Conservation (phyloP, 2,888 invertebrate species). For the Elysia crispata region DNA sequence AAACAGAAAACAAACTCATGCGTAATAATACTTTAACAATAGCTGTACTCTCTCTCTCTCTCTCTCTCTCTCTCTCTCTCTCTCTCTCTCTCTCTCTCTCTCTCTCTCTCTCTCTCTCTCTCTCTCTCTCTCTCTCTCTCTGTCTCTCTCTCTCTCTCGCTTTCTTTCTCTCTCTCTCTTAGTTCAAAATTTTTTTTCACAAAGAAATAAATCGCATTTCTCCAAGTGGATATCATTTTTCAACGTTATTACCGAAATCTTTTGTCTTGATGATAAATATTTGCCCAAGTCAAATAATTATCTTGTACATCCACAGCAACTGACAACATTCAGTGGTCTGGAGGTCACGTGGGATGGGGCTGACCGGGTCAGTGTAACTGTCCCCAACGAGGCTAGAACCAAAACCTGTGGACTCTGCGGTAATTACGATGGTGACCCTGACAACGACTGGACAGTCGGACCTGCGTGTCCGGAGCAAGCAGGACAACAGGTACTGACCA, state of each 20-base stretch:
- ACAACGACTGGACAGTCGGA: conserved; percentile 84
- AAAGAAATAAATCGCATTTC: background rate
- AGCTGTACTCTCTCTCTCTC: background rate
- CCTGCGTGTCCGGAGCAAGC: conserved; percentile 56
- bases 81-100: background rate
- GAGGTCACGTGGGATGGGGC: conserved; percentile 93
- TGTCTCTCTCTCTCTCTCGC: too few species aligned
- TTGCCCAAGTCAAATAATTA: background rate
- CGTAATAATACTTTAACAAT: background rate
- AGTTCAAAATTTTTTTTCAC: background rate
- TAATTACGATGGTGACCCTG: conserved; percentile 90
- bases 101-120: background rate
- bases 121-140: conserved; percentile 10
- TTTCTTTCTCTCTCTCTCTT: background rate
- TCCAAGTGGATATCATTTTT: background rate
- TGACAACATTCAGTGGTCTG: conserved; percentile 80
- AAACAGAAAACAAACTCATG: too few species aligned
- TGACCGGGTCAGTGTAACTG: conserved; percentile 89
- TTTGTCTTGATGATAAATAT: too few species aligned
- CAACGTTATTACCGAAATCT: too few species aligned
- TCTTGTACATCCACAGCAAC: conserved; percentile 53
- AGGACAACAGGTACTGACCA: conserved; percentile 57
- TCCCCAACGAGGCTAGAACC: conserved; percentile 85
- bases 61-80: background rate
- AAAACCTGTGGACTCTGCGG: conserved; percentile 93